Conservation (phyloP, 64 coral and sea anemone species). For the Porites lutea region DNA sequence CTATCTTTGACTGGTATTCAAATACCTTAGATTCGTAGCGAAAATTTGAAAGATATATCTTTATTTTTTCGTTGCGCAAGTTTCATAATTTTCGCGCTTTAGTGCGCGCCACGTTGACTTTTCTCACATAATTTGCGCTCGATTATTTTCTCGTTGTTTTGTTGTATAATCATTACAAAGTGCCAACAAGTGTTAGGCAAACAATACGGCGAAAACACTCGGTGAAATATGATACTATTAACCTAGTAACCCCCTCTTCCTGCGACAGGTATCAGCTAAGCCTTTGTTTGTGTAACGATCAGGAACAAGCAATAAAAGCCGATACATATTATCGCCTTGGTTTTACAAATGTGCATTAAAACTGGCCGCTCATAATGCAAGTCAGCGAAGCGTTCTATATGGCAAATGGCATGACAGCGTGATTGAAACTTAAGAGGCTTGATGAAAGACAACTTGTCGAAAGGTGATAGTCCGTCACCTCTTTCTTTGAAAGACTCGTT, state of each 20-base stretch:
- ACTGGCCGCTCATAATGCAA: too few relatives aligned
- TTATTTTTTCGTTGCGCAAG: not conserved
- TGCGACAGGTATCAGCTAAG: not conserved
- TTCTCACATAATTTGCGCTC: slow-evolving; percentile 18
- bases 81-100: not conserved
- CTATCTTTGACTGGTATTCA: not conserved
- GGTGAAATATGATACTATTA: slow-evolving; percentile 7
- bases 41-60: not conserved
- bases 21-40: not conserved
- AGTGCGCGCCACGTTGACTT: not conserved
- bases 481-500: not conserved
- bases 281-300: not conserved
- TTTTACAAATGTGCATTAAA: too few relatives aligned
- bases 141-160: slow-evolving; percentile 2
- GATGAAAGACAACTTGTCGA: not conserved
- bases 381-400: too few relatives aligned
- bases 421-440: slow-evolving; percentile 15
- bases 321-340: not conserved
- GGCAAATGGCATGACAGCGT: not conserved
- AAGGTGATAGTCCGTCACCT: not conserved
- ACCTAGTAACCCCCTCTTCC: not conserved
- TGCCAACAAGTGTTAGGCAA: slow-evolving; percentile 44
- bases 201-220: not conserved
- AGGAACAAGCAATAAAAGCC: not conserved
- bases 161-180: slow-evolving; percentile 51